Percentiles rank a stretch among this genome's conserved stretches.
Conservation (phyloP, 2,113 vertebrate species). For the Apteryx owenii region DNA sequence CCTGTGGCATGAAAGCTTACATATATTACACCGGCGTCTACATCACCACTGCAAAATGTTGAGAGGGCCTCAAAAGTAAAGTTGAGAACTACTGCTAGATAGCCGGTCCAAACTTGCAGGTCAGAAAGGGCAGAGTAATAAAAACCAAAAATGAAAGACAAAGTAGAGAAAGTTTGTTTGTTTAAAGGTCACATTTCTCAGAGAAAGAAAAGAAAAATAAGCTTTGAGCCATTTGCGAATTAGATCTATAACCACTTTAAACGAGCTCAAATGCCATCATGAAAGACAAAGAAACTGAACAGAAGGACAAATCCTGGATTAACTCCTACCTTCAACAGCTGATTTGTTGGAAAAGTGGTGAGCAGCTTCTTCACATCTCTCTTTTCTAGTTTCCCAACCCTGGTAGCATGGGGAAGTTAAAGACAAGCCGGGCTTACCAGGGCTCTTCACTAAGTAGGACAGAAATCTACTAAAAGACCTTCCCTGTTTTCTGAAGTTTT, state of each 20-base stretch:
- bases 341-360: not conserved
- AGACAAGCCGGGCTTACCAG: not conserved
- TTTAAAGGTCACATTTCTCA: not conserved
- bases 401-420: not conserved
- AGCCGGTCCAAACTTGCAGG: not conserved
- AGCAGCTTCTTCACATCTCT: not conserved
- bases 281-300: not conserved
- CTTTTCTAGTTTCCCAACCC: not conserved
- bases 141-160: not conserved
- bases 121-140: not conserved
- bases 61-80: not conserved
- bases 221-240: not conserved
- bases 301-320: not conserved
- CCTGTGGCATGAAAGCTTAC: not conserved
- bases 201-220: not conserved
- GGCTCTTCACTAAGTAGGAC: not conserved
- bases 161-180: not conserved
- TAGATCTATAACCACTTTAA: not conserved
- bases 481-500: not conserved
- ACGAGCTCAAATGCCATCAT: not conserved
- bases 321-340: not conserved
- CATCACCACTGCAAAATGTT: not conserved
- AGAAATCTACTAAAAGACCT: not conserved
- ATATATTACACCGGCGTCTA: not conserved
- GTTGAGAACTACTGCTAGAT: not conserved